Percentiles rank a stretch among this genome's conserved stretches.
These are phyloP conservation scores for Pyralis farinalis DNA, from an alignment of 2,888 invertebrate species.

Conservation along the genomic window DNA sequence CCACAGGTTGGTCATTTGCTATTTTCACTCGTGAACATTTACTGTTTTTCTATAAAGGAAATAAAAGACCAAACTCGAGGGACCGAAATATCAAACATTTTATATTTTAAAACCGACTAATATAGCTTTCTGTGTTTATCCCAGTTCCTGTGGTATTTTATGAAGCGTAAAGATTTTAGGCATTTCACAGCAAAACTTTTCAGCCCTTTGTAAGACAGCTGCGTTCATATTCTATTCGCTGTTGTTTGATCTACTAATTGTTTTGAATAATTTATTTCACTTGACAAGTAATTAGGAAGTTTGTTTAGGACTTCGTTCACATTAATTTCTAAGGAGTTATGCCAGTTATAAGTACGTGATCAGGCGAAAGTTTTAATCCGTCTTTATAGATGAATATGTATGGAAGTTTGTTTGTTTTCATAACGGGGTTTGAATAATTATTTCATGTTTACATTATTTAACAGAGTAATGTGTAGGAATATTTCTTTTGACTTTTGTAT, in stretches of 20 bases:
- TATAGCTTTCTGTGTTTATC: background rate
- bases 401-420: constrained; percentile 23
- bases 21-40: too few relatives aligned
- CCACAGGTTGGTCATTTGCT: too few relatives aligned
- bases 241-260: constrained; percentile 54
- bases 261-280: constrained; percentile 65
- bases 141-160: constrained; percentile 1
- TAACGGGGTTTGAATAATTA: constrained; percentile 9
- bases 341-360: constrained; percentile 48
- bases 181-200: constrained; percentile 6
- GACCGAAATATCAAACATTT: too few relatives aligned
- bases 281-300: constrained; percentile 61
- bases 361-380: constrained; percentile 49
- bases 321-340: constrained; percentile 52
- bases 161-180: constrained; percentile 10
- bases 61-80: too few relatives aligned
- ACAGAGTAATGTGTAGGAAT: too few relatives aligned
- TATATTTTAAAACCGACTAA: background rate
- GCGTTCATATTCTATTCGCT: constrained; percentile 31
- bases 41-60: too few relatives aligned
- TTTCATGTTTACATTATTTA: background rate
- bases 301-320: constrained; percentile 50
- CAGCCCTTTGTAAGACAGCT: constrained; percentile 17
- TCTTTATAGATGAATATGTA: constrained; percentile 52
- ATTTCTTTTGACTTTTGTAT: too few relatives aligned